phyloP scores from a whole-genome alignment of 2,888 invertebrate genomes.

The Lasioglossum marginatum region DNA sequence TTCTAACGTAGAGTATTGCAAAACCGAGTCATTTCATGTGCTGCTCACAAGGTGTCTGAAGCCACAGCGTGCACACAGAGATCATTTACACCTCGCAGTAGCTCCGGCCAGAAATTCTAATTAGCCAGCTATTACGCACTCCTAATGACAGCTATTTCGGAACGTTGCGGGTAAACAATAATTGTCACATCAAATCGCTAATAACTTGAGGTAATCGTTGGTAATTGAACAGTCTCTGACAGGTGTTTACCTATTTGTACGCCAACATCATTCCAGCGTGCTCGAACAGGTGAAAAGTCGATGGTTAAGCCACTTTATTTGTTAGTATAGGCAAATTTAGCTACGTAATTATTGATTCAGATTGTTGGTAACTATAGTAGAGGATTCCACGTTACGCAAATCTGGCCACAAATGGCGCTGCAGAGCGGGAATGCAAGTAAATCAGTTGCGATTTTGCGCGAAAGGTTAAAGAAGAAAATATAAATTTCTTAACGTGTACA shows the following conservation, averaged over 20 bases:
- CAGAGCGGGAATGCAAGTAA: too few relatives aligned
- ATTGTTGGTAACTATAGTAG: not conserved
- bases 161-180: slow-evolving; percentile 28
- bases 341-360: not conserved
- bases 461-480: not conserved
- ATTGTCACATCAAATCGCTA: slow-evolving; percentile 28
- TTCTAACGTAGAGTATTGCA: not conserved
- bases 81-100: not conserved
- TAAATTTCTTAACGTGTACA: not conserved
- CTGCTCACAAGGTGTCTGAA: not conserved
- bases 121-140: not conserved
- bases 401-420: not conserved
- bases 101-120: not conserved
- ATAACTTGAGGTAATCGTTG: slow-evolving; percentile 38
- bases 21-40: not conserved
- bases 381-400: not conserved
- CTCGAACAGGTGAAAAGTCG: not conserved
- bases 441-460: too few relatives aligned
- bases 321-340: not conserved
- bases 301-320: not conserved
- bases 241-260: slow-evolving; percentile 15
- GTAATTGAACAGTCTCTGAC: slow-evolving; percentile 31
- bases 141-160: slow-evolving; percentile 3
- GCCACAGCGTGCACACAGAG: too few relatives aligned
- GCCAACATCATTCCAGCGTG: not conserved